Base-by-base conservation (phyloP, 2,797 vertebrate species). In the Myiotriccus ornatus region DNA sequence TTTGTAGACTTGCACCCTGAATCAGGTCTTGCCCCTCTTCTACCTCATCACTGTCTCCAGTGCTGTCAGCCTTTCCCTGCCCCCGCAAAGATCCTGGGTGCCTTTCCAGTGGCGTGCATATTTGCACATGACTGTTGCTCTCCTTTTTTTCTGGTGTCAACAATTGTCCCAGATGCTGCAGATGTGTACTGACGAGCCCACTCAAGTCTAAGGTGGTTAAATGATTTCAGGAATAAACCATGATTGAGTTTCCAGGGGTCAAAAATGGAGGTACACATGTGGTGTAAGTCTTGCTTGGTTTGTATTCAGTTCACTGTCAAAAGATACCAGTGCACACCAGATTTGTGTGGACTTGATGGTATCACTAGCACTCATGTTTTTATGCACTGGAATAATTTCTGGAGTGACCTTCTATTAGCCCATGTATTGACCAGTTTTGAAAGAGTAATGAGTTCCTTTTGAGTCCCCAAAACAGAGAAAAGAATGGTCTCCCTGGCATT, bases 241-340 rank as follows among this genome's bases (percentile, higher is more conserved):
- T 0, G 0, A 14, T 0, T 52, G 52, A 37, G 16, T 67, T 67
- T 37, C 13, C n/a, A 56, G 59, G 25, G 12, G 22, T 71, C 43
- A 68, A 30, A 69, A 84, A n/a, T 5, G 4, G 34, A 69, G 17
- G 5, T 7, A 20, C 2, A 3, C 0, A 0, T 1, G 0, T 47
- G 4, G 9, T 50, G 6, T 53, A 67, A 57, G n/a, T n/a, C 41
- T 77, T 65, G 27, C 23, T 65, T n/a, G n/a, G 7, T 50, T 23
- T 52, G 30, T 25, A 14, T 37, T 71, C 59, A 9, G 2, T 41
- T 69, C 34, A 10, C 19, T 52, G 39, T 50, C 2, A 15, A 63
- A 77, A 93, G 22, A 53, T 32, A 7, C 21, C 6, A 6, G 27
- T 59, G 37, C 49, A 24, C 23, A 19, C 17, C 5, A 30, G 56